Base-by-base conservation (phyloP, 2,888 invertebrate species). In the Rhaphigaster nebulosa region DNA sequence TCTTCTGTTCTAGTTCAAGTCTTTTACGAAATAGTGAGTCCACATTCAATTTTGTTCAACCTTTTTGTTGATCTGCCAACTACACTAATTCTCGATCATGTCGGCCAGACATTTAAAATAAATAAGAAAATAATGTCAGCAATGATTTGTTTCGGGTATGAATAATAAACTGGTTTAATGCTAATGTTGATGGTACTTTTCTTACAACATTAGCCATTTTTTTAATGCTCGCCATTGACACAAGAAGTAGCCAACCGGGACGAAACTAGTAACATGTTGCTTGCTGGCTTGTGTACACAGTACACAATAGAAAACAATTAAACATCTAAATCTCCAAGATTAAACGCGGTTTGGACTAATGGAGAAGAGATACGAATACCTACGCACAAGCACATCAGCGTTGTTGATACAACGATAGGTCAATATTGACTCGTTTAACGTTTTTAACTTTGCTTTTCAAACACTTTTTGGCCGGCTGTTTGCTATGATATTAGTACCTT, bases 371-470 rank as follows among this genome's bases (percentile, higher is more conserved):
- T n/a, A n/a, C n/a, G n/a, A 18, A 50, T 45, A n/a, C 26, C 23
- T 13, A 26, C 23, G 23, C 45, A 50, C 84, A 84, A 84, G 50
- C 84, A 84, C 84, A 84, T 84, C 84, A n/a, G n/a, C 26, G 5
- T 84, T n/a, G n/a, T 50, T n/a, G 84, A 84, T n/a, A 15, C 45
- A 45, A 41, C 0, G 4, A 38, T 13, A 0, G 23, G 80, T 38
- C 80, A 84, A 84, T 84, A 84, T 84, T 84, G 84, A 84, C 84
- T 45, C n/a, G 13, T 84, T 84, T 84, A 84, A 84, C 45, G n/a
- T 84, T 84, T 45, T 84, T 84, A 45, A 84, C 84, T 84, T 84
- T 45, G 84, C 26, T 84, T 84, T 41, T 80, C 80, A 80, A 41
- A 41, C 80, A 80, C 41, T 41, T 26, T 84, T 84, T 50, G 84